Conservation (phyloP, 92 coral and sea anemone species). For the Montipora capitata region DNA sequence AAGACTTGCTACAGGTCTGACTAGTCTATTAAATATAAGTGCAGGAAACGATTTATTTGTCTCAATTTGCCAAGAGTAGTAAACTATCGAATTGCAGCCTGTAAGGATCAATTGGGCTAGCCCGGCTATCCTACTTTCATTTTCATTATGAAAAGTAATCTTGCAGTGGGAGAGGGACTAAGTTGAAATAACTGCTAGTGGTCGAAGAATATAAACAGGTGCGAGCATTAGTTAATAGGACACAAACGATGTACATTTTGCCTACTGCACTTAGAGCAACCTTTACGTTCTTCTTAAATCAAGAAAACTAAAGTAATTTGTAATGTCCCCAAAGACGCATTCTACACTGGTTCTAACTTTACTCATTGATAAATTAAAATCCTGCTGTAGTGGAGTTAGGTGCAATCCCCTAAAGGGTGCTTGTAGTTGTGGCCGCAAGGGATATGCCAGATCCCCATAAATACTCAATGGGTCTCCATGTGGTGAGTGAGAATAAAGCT, state of each 20-base stretch:
- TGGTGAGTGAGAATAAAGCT: constrained; percentile 26
- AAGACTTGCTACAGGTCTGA: neutral
- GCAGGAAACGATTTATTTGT: neutral
- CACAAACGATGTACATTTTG: constrained; percentile 43
- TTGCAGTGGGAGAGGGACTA: constrained; percentile 22
- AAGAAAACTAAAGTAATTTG: constrained; percentile 39
- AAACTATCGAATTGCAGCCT: constrained; percentile 6
- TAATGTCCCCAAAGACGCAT: constrained; percentile 49
- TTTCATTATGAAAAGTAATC: constrained; percentile 14
- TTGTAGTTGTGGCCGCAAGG: constrained; percentile 51
- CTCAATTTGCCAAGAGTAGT: neutral
- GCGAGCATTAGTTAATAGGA: constrained; percentile 48
- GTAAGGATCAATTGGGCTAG: neutral
- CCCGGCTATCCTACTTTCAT: neutral
- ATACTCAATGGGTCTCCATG: constrained; percentile 42
- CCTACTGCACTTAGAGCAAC: constrained; percentile 56
- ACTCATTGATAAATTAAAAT: constrained; percentile 47
- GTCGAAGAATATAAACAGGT: constrained; percentile 26
- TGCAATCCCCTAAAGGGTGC: constrained; percentile 45
- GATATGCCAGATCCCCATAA: constrained; percentile 53
- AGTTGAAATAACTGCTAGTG: constrained; percentile 33
- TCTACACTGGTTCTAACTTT: constrained; percentile 35
- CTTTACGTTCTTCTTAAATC: constrained; percentile 57
- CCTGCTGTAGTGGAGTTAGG: constrained; percentile 44
- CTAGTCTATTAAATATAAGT: neutral